A percentile compares a stretch with the other conserved stretches of the same genome.
Conservation (phyloP, 1,140 invertebrate genomes). For the Bombus terrestris region DNA sequence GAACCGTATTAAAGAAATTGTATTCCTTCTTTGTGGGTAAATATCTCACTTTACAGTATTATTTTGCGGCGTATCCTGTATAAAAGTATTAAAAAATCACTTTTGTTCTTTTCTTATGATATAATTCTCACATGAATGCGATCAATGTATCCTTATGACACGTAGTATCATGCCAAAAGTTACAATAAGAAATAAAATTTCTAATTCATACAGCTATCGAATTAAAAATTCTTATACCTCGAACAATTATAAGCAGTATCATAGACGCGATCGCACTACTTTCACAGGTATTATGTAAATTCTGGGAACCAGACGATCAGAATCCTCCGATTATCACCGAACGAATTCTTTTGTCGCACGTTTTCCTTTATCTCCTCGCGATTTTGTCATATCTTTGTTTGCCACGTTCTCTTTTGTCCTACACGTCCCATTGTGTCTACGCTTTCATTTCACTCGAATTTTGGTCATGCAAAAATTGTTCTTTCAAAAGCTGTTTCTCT, state of each 20-base stretch:
- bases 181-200: background rate
- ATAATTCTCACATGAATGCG: background rate
- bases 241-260: background rate
- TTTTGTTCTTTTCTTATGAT: background rate
- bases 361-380: background rate
- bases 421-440: background rate
- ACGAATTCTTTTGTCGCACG: slow-evolving; percentile 6
- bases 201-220: background rate
- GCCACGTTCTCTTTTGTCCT: background rate
- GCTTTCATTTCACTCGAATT: background rate
- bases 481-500: too few species aligned
- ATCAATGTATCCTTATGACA: background rate
- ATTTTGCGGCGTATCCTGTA: background rate
- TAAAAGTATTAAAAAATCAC: background rate
- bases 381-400: background rate
- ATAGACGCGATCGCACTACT: background rate
- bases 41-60: background rate
- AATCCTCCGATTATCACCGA: background rate
- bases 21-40: background rate
- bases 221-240: background rate
- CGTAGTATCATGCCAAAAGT: background rate
- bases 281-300: background rate
- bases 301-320: too few species aligned
- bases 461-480: slow-evolving; percentile 1
- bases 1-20: background rate